Conservation (phyloP, 2,113 vertebrate genomes). For the Melanostigma gelatinosum region DNA sequence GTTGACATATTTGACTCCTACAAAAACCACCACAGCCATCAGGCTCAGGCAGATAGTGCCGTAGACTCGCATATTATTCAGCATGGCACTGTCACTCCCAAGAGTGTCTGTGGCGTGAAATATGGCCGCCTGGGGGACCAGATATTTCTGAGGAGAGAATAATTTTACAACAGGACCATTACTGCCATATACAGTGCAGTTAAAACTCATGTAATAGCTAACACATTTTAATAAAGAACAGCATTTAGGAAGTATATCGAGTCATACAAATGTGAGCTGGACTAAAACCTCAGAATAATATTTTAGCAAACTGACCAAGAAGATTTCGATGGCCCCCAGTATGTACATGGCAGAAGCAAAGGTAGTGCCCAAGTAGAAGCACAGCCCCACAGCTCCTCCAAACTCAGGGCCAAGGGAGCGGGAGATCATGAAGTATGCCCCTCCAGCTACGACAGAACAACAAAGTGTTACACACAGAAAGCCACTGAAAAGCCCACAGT, state of each 20-base stretch:
- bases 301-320: slow-evolving; percentile 87
- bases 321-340: slow-evolving; percentile 96
- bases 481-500: neutral
- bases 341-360: slow-evolving; percentile 99
- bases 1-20: slow-evolving; percentile 98
- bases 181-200: neutral
- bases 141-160: slow-evolving; percentile 87
- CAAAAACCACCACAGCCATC: slow-evolving; percentile 97
- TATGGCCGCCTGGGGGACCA: slow-evolving; percentile 93
- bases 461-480: slow-evolving; percentile 1
- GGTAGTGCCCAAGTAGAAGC: slow-evolving; percentile 97
- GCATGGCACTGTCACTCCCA: slow-evolving; percentile 86
- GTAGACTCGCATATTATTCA: slow-evolving; percentile 98
- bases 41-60: slow-evolving; percentile 93
- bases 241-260: neutral
- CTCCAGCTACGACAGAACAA: slow-evolving; percentile 86
- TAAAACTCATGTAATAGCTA: neutral
- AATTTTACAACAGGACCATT: neutral
- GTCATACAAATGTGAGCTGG: neutral
- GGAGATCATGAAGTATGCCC: slow-evolving; percentile 99
- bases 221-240: neutral
- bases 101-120: slow-evolving; percentile 87
- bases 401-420: slow-evolving; percentile 97
- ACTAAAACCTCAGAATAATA: neutral
- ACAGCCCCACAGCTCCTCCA: slow-evolving; percentile 96